A percentile compares a stretch with the other conserved stretches of the same genome.
These are phyloP conservation scores for Spongilla lacustris DNA, from an alignment of 37 sponge, comb jelly and placozoan species.

Conservation along the genomic window DNA sequence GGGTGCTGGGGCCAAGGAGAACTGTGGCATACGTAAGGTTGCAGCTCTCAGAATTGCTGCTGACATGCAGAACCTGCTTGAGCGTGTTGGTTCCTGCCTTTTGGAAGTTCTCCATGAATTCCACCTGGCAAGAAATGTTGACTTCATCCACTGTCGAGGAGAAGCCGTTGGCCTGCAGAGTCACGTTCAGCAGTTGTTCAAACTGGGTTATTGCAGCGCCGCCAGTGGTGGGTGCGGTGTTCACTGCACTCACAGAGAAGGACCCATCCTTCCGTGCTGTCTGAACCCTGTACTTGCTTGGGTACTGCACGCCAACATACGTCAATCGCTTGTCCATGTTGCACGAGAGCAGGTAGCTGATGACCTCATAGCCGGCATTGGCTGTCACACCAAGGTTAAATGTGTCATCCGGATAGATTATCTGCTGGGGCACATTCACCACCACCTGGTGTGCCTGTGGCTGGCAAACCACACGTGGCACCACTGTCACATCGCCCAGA, in stretches of 20 bases:
- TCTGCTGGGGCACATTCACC: constrained; percentile 19
- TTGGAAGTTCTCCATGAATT: constrained; percentile 34
- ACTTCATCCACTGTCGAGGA: not conserved
- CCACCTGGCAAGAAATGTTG: constrained; percentile 29
- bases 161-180: not conserved
- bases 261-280: not conserved
- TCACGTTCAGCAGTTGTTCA: not conserved
- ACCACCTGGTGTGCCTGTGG: constrained; percentile 3
- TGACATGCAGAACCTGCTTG: constrained; percentile 38
- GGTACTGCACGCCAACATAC: constrained; percentile 10
- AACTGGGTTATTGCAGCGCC: not conserved
- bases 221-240: not conserved
- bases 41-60: constrained; percentile 11
- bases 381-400: constrained; percentile 14
- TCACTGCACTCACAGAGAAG: constrained; percentile 28
- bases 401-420: constrained; percentile 39
- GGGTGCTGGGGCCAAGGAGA: constrained; percentile 4
- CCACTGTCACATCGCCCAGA: constrained; percentile 15
- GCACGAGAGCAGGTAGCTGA: constrained; percentile 26
- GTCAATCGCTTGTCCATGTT: constrained; percentile 12
- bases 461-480: not conserved
- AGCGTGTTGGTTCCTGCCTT: not conserved
- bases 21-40: constrained; percentile 16
- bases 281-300: constrained; percentile 2
- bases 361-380: constrained; percentile 5